Evolutionary conservation across 2,888 invertebrate genomes (phyloP), one percentile per base, ranked within the genome.

Genomic region (Drosophila falleni): DNA sequence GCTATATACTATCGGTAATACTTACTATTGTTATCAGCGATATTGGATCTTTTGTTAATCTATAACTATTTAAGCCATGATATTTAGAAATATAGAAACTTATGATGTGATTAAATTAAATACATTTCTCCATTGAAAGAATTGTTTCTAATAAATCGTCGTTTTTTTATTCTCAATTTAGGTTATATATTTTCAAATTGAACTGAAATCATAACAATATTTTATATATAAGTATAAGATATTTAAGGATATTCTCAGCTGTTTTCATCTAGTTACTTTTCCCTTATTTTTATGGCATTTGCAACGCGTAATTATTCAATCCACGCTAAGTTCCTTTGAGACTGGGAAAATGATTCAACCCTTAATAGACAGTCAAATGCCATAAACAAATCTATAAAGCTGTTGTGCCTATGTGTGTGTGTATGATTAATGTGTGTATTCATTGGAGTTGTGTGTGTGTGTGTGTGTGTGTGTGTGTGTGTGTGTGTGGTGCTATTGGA

Each of bases 371-470:
- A 67, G 70, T 19, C 70, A 33, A 77, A 63, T 66, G 78, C 73
- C 71, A 77, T 77, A 78, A 78, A 73, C 80, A 70, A 77, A 75
- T 78, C 74, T 56, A 71, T 78, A 67, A 77, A 74, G 66, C 77
- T 51, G 54, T 71, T 58, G 11, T 58, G 42, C 46, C 49, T 75
- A 44, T 72, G 66, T 74, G 50, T 55, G 71, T 71, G 61, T 60
- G 53, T 53, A 49, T 84, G 83, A 84, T 84, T 84, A 84, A 84
- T 84, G 83, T 85, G 62, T 75, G 74, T 81, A 78, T 78, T 66
- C 65, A 63, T 42, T 65, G 51, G 47, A n/a, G n/a, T n/a, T n/a
- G n/a, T n/a, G n/a, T n/a, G n/a, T 53, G 29, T 47, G 33, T 66
- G 60, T 73, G 77, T 80, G 56, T 63, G 64, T 64, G 63, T 71